A percentile compares a stretch with the other conserved stretches of the same genome.
Evolutionary conservation across 2,797 vertebrate species (phyloP).

Genomic region (Oryzias dopingdopingensis): DNA sequence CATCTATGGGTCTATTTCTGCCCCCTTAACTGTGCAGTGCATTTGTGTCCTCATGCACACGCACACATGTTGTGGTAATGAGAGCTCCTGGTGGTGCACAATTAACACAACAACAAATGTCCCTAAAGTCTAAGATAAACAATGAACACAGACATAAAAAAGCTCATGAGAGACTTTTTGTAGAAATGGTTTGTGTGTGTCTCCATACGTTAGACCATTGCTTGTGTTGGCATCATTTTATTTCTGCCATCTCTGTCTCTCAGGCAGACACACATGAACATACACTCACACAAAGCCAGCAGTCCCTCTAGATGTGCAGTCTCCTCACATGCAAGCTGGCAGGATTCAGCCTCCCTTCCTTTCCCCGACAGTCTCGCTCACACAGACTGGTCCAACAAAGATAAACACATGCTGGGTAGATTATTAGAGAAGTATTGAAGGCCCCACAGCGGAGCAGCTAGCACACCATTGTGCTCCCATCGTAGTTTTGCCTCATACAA

Average conservation of each 20-base stretch:
- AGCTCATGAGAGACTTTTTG: slow-evolving; percentile 66
- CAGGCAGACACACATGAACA: slow-evolving; percentile 30
- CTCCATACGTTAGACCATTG: slow-evolving; percentile 62
- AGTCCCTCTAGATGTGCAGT: slow-evolving; percentile 69
- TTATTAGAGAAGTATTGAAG: slow-evolving; percentile 73
- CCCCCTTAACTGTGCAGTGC: slow-evolving; percentile 49
- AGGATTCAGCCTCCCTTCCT: slow-evolving; percentile 59
- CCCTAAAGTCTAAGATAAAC: slow-evolving; percentile 82
- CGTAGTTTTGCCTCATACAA: slow-evolving; percentile 59
- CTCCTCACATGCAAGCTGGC: slow-evolving; percentile 69
- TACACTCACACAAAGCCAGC: slow-evolving; percentile 56
- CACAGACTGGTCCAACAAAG: slow-evolving; percentile 77
- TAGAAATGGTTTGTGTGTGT: slow-evolving; percentile 53
- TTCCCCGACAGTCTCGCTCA: slow-evolving; percentile 64
- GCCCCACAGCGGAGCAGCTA: slow-evolving; percentile 68
- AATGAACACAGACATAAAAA: slow-evolving; percentile 78
- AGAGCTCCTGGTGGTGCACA: slow-evolving; percentile 77
- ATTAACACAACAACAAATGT: slow-evolving; percentile 81
- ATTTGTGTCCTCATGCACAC: slow-evolving; percentile 40
- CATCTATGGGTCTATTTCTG: slow-evolving; percentile 30
- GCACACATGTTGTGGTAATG: slow-evolving; percentile 70
- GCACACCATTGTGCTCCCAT: slow-evolving; percentile 62
- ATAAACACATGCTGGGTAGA: slow-evolving; percentile 80
- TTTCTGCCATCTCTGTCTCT: slow-evolving; percentile 60
- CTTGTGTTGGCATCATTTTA: slow-evolving; percentile 63